Percentiles rank a stretch among this genome's conserved stretches.
These are phyloP conservation scores for Peromyscus attwateri DNA, from an alignment of 2,797 vertebrate species.

Conservation along the genomic window DNA sequence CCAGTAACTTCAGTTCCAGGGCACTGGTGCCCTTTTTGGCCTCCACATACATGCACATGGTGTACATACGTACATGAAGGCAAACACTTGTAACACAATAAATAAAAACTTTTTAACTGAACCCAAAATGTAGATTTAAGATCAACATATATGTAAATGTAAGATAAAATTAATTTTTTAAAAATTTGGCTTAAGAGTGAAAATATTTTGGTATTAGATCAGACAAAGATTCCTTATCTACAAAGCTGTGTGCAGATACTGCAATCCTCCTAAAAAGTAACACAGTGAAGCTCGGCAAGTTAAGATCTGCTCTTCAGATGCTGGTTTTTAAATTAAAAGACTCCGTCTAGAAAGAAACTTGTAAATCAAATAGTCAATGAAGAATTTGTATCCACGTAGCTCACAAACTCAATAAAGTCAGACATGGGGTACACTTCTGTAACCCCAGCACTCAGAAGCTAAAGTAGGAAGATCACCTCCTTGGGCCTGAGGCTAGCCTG, in stretches of 20 bases:
- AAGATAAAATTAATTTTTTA: conserved; percentile 13
- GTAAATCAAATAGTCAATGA: background rate
- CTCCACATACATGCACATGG: background rate
- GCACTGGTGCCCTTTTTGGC: no score
- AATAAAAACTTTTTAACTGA: background rate
- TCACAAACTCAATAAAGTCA: conserved; percentile 10
- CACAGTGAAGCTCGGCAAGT: conserved; percentile 35
- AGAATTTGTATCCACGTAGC: background rate
- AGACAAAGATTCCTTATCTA: conserved; percentile 48
- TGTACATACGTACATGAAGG: background rate
- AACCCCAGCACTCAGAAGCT: background rate
- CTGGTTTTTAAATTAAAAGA: background rate
- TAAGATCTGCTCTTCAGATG: background rate
- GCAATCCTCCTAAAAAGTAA: background rate
- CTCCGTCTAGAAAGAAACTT: background rate
- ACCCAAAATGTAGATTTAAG: background rate
- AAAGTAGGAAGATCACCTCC: background rate
- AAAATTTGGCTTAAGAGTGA: conserved; percentile 16
- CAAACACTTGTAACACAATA: background rate
- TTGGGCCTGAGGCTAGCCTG: background rate
- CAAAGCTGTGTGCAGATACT: background rate
- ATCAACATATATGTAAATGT: background rate
- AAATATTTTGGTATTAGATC: background rate
- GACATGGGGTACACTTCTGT: background rate
- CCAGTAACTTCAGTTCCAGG: background rate